A percentile compares a stretch with the other conserved stretches of the same genome.
phyloP scores from a whole-genome alignment of 2,797 vertebrate species.

The Lacerta viridis region DNA sequence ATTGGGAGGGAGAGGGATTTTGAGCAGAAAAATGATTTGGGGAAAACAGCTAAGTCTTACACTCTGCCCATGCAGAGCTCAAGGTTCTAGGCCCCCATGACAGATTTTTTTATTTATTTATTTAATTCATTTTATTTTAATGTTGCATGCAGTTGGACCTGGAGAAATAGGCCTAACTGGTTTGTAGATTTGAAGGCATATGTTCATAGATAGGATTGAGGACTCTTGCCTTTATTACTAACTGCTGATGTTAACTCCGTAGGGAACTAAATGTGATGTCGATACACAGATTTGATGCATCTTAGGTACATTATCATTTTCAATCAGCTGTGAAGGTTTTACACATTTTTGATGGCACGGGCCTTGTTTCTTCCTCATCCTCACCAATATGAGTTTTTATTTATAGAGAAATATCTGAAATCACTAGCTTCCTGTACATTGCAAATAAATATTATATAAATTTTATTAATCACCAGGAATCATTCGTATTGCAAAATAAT shows the following conservation, averaged over 20 bases:
- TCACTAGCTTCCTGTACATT: neutral
- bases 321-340: neutral
- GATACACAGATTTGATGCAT: neutral
- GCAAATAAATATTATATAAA: neutral
- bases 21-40: neutral
- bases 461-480: neutral
- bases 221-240: neutral
- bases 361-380: neutral
- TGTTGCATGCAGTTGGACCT: neutral
- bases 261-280: neutral
- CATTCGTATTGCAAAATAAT: neutral
- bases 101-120: neutral
- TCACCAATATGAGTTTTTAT: neutral
- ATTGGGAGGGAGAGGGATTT: neutral
- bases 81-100: neutral
- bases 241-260: too few relatives aligned
- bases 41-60: neutral
- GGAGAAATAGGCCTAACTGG: neutral
- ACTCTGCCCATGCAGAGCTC: neutral
- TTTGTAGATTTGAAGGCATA: neutral
- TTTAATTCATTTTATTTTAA: neutral
- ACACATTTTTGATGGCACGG: neutral
- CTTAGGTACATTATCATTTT: slow-evolving; percentile 5
- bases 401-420: neutral
- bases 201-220: neutral